Conservation (phyloP, 1,140 invertebrate genomes). For the Drosophila novamexicana region DNA sequence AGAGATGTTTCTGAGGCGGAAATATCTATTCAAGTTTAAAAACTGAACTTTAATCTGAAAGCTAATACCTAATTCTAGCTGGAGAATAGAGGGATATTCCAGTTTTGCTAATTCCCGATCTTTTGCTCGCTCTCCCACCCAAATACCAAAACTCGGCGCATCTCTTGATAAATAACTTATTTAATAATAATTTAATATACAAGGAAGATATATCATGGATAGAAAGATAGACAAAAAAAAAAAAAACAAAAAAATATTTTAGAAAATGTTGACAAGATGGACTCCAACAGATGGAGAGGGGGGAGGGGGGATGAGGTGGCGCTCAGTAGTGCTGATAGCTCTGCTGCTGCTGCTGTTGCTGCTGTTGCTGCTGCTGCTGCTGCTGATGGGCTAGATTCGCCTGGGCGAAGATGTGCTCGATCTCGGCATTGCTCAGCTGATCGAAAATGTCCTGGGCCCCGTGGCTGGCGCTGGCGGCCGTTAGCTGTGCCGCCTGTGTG, state of each 20-base stretch:
- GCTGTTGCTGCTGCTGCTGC: constrained; percentile 56
- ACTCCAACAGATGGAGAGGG: neutral
- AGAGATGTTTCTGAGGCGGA: too few species aligned
- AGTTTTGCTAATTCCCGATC: too few species aligned
- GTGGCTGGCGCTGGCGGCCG: constrained; percentile 17
- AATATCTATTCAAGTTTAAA: too few species aligned
- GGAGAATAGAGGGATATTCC: too few species aligned
- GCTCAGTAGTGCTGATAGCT: constrained; percentile 3
- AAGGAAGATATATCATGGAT: constrained; percentile 32
- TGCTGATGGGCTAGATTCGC: constrained; percentile 68
- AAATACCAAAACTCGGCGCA: neutral
- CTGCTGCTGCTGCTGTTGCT: constrained; percentile 56
- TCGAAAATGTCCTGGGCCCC: constrained; percentile 67
- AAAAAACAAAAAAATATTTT: constrained; percentile 35
- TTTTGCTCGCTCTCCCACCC: neutral
- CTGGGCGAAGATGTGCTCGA: constrained; percentile 79
- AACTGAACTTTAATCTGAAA: too few species aligned
- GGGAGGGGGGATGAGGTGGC: neutral
- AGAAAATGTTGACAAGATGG: constrained; percentile 15
- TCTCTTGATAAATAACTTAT: constrained; percentile 71
- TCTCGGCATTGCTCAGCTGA: constrained; percentile 72
- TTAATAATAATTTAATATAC: constrained; percentile 70
- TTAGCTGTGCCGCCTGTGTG: constrained; percentile 45
- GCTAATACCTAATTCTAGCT: too few species aligned
- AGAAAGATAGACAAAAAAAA: constrained; percentile 30